Evolutionary conservation across 2,888 invertebrate genomes (phyloP).

Genomic region (Epistrophe grossulariae): DNA sequence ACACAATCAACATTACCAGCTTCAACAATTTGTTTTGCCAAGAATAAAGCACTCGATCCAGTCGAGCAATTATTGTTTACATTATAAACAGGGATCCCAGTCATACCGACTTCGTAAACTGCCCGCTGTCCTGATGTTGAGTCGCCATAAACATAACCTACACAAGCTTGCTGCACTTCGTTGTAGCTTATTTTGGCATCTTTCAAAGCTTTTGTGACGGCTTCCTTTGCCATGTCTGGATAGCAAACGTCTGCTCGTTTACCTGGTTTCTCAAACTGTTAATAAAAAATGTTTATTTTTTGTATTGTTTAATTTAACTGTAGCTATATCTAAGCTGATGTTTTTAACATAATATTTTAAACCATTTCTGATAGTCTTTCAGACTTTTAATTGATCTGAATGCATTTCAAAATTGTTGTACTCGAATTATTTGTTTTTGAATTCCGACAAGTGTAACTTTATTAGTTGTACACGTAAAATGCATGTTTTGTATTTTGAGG

Average conservation of each 20-base stretch:
- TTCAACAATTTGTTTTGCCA: constrained; percentile 97
- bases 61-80: constrained; percentile 99
- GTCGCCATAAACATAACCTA: constrained; percentile 97
- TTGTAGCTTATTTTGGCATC: constrained; percentile 92
- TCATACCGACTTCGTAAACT: constrained; percentile 96
- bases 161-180: constrained; percentile 94
- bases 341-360: too few relatives aligned
- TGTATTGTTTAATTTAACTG: too few relatives aligned
- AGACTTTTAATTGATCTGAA: too few relatives aligned
- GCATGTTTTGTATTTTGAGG: too few relatives aligned
- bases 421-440: too few relatives aligned
- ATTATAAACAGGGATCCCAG: constrained; percentile 98
- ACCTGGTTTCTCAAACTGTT: constrained; percentile 96
- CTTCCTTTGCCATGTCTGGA: constrained; percentile 97
- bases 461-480: too few relatives aligned
- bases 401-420: too few relatives aligned
- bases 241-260: constrained; percentile 92
- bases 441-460: too few relatives aligned
- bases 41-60: constrained; percentile 95
- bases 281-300: background rate
- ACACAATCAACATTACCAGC: constrained; percentile 94
- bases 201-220: constrained; percentile 92
- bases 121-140: constrained; percentile 98
- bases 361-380: too few relatives aligned
- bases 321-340: too few relatives aligned